phyloP scores from a whole-genome alignment of 2,888 invertebrate species.

The Cosmia pyralina region DNA sequence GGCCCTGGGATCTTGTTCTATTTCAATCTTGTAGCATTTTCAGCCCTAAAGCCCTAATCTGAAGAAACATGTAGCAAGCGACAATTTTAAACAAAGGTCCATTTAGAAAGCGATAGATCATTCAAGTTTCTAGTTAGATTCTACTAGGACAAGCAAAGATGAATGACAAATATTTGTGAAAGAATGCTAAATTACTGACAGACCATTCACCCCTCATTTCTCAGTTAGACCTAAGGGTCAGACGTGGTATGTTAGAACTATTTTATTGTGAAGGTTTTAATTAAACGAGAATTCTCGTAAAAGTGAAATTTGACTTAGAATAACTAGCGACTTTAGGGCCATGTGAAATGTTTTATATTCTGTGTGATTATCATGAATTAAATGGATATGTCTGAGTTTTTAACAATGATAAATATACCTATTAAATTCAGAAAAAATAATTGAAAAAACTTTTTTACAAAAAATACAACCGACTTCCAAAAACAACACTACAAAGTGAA shows the following conservation, averaged over 20 bases:
- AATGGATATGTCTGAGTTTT: no score
- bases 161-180: conserved; percentile 12
- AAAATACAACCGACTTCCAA: no score
- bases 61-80: neutral
- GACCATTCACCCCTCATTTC: conserved; percentile 6
- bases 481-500: no score
- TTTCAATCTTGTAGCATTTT: neutral
- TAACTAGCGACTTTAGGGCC: neutral
- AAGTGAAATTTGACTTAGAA: neutral
- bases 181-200: conserved; percentile 3
- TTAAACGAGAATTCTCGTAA: conserved; percentile 7
- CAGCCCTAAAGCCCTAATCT: no score
- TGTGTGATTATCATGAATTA: neutral
- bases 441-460: no score
- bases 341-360: neutral
- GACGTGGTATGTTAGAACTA: neutral
- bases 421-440: no score
- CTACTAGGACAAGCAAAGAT: neutral
- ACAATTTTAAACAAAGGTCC: neutral
- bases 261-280: conserved; percentile 22
- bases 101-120: neutral
- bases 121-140: no score
- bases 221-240: neutral
- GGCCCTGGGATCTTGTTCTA: no score
- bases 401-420: no score